Base-by-base conservation (phyloP, 2,113 vertebrate species). In the Psilopogon haemacephalus region DNA sequence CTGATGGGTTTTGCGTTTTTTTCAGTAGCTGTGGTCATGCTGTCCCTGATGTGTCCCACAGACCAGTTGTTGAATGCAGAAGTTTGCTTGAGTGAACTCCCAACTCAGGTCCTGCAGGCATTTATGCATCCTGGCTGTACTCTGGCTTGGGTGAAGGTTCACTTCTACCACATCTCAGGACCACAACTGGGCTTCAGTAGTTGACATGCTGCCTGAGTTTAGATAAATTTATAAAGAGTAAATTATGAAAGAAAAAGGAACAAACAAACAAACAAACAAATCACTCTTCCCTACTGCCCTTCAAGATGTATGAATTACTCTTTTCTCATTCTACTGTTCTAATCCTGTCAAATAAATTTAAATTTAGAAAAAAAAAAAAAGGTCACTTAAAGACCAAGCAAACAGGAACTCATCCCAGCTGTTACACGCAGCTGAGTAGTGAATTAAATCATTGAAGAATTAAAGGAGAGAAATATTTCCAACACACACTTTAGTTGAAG, bases 41-140 rank as follows among this genome's bases (percentile, higher is more conserved):
- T 42, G 7, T 71, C 9, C 3, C 15, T 1, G 0, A 2, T 11
- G 21, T 37, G 26, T 67, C 11, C 10, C n/a, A 56, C 32, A 73
- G 12, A 8, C 12, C 14, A 35, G 3, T 15, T 58, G 11, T 1
- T 0, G 3, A 12, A 44, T 27, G 6, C 5, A 28, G 48, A 23
- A 6, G 9, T 60, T 24, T 40, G 8, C 15, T 7, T 64, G n/a
- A 63, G 17, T 28, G 16, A 48, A 23, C 46, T 23, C 46, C 23
- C 46, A 50, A 38, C 5, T 2, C 0, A 6, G 5, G 3, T 35
- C 4, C 5, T 54, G 33, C 1, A 3, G 44, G 2, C 1, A 3
- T 12, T 3, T 42, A 72, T 37, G 9, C 8, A 46, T 30, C 18
- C 38, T 77, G 59, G 5, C 6, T 27, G 11, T 19, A 19, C 12